Conservation (phyloP, 2,113 vertebrate genomes). For the Cisticola juncidis region DNA sequence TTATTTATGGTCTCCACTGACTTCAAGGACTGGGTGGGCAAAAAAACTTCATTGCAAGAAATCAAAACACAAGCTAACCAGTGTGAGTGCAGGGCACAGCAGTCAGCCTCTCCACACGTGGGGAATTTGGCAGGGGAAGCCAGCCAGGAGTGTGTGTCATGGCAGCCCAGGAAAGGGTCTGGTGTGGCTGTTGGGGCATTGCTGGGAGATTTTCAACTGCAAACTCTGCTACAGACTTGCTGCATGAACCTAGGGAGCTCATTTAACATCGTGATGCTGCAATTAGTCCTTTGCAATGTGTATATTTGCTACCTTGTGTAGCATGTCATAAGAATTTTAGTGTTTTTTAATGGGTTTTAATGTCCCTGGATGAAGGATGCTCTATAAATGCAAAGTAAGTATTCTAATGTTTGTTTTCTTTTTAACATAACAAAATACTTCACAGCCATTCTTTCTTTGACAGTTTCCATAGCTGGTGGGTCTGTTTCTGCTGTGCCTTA, state of each 20-base stretch:
- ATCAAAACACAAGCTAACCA: not conserved
- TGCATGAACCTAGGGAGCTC: not conserved
- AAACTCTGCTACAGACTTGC: not conserved
- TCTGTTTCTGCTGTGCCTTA: not conserved
- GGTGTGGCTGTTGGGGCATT: not conserved
- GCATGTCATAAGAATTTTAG: not conserved
- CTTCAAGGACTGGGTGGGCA: not conserved
- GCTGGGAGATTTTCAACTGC: not conserved
- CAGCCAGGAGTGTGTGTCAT: fast-evolving
- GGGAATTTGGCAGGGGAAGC: not conserved
- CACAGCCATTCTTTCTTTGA: not conserved
- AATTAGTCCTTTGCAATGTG: not conserved
- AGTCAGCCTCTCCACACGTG: not conserved
- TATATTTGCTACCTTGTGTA: not conserved
- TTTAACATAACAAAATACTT: constrained; percentile 24
- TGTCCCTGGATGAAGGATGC: constrained; percentile 47
- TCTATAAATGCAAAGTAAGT: constrained; percentile 65
- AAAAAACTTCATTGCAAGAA: not conserved
- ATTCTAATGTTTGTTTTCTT: constrained; percentile 33
- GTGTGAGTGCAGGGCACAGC: not conserved
- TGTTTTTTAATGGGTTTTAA: constrained; percentile 9
- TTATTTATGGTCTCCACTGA: not conserved
- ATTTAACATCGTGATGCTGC: fast-evolving
- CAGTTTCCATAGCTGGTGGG: constrained; percentile 31
- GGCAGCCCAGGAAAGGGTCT: not conserved